Base-by-base conservation (phyloP, 2,888 invertebrate genomes). In the Macaria liturata region DNA sequence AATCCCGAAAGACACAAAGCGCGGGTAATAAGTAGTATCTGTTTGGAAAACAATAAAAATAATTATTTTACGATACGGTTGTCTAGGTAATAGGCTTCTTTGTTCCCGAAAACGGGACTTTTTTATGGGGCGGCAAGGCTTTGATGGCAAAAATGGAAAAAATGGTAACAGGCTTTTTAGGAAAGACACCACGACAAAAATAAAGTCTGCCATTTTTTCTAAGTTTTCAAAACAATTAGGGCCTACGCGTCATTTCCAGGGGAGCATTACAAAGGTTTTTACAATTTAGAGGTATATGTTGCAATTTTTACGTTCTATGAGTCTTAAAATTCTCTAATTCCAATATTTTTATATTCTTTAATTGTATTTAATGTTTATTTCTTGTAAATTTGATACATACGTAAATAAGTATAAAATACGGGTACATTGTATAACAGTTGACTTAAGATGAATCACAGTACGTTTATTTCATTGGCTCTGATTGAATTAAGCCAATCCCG, bases 71-170 rank as follows among this genome's bases (percentile, higher is more conserved):
- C 32, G 54, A 54, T 32, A 59, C 52, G 55, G 59, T 46, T 31
- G 32, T 37, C 42, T 54, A 46, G n/a, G 52, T 31, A 30, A 45
- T 59, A 46, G 54, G 4, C 0, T 34, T 46, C 44, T 55, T 55
- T 60, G 55, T 60, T 55, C 52, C 42, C n/a, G 5, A 39, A 47
- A 59, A 56, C 59, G 55, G 59, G 42, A 52, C 48, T 45, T 51
- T 45, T 47, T 54, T 50, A 59, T 46, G 42, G 45, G n/a, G 51
- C 53, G 49, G 54, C n/a, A n/a, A 39, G 46, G 39, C 39, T 49
- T 46, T 58, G 20, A 20, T 49, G 46, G 34, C 34, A 32, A 30
- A 46, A 20, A 47, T 7, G 20, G 9, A 39, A 46, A 45, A 32
- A 34, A 37, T 44, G 8, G 50, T 20, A 20, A 20, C 20, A 20